phyloP scores from a whole-genome alignment of 2,797 vertebrate species.

The Cossypha heuglini region DNA sequence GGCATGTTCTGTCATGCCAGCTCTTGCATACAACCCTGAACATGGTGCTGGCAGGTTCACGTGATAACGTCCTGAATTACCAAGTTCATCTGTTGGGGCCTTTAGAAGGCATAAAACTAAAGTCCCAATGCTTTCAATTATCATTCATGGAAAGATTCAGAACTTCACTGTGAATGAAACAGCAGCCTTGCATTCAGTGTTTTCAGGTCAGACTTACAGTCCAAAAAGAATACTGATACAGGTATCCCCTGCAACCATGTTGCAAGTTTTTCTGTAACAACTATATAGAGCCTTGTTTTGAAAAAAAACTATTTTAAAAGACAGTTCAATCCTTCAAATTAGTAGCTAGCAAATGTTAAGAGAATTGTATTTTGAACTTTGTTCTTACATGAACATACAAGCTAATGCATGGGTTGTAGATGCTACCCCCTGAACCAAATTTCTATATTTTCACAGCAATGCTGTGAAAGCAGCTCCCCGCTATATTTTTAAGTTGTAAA shows the following conservation, averaged over 20 bases:
- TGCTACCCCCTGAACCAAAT: neutral
- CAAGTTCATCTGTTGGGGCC: neutral
- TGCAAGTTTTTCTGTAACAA: neutral
- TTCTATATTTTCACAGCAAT: neutral
- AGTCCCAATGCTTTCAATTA: neutral
- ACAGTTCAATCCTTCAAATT: neutral
- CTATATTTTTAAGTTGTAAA: neutral
- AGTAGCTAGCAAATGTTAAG: neutral
- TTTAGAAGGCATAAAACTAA: neutral
- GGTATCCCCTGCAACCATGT: neutral
- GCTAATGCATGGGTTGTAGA: neutral
- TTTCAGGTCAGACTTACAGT: neutral
- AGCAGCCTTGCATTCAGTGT: neutral
- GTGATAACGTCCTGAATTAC: neutral
- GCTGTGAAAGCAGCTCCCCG: neutral
- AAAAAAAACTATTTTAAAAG: neutral
- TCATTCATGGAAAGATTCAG: neutral
- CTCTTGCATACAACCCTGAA: neutral
- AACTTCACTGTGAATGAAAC: neutral
- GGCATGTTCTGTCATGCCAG: neutral
- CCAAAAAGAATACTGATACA: neutral
- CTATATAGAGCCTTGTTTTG: neutral
- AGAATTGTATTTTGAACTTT: neutral
- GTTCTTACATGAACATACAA: neutral
- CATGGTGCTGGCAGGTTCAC: fast-evolving